A percentile compares a stretch with the other conserved stretches of the same genome.
These are phyloP conservation scores for Microchrysa polita DNA, from an alignment of 2,888 invertebrate species.

Conservation along the genomic window DNA sequence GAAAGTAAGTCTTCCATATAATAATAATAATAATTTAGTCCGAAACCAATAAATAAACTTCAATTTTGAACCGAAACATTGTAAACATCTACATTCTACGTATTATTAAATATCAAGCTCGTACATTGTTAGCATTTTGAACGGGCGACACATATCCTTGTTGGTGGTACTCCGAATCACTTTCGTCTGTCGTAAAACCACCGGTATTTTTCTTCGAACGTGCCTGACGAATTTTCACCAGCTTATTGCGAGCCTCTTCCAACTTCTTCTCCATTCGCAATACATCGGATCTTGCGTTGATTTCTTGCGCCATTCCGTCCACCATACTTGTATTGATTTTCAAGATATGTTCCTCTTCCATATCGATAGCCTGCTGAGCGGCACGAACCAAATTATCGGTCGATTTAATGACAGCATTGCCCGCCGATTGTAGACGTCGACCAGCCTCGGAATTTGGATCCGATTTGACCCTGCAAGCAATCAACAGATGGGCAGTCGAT, in stretches of 20 bases:
- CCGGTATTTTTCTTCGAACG: conserved; percentile 81
- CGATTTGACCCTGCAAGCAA: conserved; percentile 99
- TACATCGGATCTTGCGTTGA: conserved; percentile 89
- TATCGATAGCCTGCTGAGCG: conserved; percentile 90
- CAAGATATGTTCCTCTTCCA: conserved; percentile 90
- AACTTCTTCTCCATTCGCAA: conserved; percentile 93
- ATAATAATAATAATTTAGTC: background rate
- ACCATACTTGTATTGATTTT: conserved; percentile 94
- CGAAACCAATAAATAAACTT: conserved; percentile 5
- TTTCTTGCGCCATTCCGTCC: conserved; percentile 96
- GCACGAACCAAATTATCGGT: conserved; percentile 97
- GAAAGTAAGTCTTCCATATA: background rate
- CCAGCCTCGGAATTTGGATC: conserved; percentile 96
- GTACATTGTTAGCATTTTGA: conserved; percentile 61
- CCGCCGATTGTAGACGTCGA: conserved; percentile 89
- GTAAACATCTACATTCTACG: background rate
- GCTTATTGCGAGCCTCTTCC: conserved; percentile 88
- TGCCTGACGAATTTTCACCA: conserved; percentile 92
- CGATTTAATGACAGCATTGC: conserved; percentile 96
- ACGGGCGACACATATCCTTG: conserved; percentile 50
- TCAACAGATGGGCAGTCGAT: conserved; percentile 95
- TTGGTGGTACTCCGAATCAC: conserved; percentile 68
- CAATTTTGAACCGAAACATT: background rate
- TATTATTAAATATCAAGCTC: conserved; percentile 49
- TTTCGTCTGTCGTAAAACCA: conserved; percentile 67